Conservation (phyloP, 2,888 invertebrate genomes). For the Horisme vitalbata region DNA sequence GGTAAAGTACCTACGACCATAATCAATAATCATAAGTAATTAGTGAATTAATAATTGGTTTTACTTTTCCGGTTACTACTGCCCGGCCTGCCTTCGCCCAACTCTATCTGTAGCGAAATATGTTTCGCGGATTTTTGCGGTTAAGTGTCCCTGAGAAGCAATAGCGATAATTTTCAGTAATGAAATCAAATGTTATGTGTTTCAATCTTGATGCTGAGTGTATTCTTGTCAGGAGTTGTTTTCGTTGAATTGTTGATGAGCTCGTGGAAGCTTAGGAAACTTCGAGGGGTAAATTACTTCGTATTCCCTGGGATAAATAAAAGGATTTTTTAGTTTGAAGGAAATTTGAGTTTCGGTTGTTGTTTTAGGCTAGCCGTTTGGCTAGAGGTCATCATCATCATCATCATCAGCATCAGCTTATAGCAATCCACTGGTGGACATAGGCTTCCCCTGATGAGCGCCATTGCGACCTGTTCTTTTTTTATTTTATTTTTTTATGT, state of each 20-base stretch:
- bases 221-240: conserved; percentile 13
- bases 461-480: too few species aligned
- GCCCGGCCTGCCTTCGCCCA: background rate
- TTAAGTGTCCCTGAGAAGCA: conserved; percentile 18
- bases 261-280: conserved; percentile 7
- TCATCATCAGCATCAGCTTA: too few species aligned
- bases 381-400: too few species aligned
- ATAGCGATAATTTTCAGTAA: conserved; percentile 20
- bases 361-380: too few species aligned
- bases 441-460: too few species aligned
- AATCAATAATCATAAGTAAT: too few species aligned
- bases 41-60: background rate
- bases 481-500: too few species aligned
- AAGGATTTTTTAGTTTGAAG: conserved; percentile 9
- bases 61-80: background rate
- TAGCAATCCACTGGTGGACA: too few species aligned
- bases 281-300: conserved; percentile 1
- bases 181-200: conserved; percentile 25
- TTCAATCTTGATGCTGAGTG: conserved; percentile 14
- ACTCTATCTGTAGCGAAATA: conserved; percentile 12
- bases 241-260: conserved; percentile 22
- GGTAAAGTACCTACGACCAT: too few species aligned
- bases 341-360: too few species aligned
- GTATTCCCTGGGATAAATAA: conserved; percentile 3
- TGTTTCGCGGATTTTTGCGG: conserved; percentile 17